Conservation (phyloP, 2,797 vertebrate species). For the Leptodactylus fallax region DNA sequence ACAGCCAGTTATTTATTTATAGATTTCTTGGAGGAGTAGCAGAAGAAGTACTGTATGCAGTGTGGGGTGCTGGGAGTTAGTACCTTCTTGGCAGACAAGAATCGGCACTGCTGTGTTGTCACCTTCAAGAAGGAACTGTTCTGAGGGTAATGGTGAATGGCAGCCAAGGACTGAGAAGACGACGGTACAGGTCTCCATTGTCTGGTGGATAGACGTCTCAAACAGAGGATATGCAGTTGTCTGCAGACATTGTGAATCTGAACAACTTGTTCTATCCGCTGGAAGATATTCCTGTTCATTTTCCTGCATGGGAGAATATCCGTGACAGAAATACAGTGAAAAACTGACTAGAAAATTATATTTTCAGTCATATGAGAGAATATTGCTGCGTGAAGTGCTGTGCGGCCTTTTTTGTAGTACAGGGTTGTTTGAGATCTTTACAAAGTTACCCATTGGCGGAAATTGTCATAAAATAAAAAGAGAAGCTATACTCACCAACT, state of each 20-base stretch:
- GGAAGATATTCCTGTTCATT: slow-evolving; percentile 73
- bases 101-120: slow-evolving; percentile 66
- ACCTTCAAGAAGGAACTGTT: slow-evolving; percentile 4
- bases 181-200: slow-evolving; percentile 67
- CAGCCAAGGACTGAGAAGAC: not conserved
- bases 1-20: too few relatives aligned
- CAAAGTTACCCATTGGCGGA: too few relatives aligned
- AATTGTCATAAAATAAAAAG: too few relatives aligned
- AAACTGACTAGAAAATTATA: not conserved
- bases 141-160: slow-evolving; percentile 31
- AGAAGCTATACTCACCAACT: too few relatives aligned
- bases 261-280: slow-evolving; percentile 72
- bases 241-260: slow-evolving; percentile 64
- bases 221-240: slow-evolving; percentile 67
- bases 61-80: not conserved
- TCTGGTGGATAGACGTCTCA: slow-evolving; percentile 59
- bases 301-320: slow-evolving; percentile 66
- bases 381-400: too few relatives aligned
- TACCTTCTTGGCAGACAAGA: slow-evolving; percentile 77
- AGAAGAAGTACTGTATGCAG: too few relatives aligned
- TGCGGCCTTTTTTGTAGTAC: too few relatives aligned
- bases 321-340: not conserved
- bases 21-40: too few relatives aligned
- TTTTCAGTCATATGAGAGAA: not conserved
- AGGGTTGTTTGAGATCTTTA: too few relatives aligned